phyloP scores from a whole-genome alignment of 1,140 invertebrate species.

The Eupeodes corollae region DNA sequence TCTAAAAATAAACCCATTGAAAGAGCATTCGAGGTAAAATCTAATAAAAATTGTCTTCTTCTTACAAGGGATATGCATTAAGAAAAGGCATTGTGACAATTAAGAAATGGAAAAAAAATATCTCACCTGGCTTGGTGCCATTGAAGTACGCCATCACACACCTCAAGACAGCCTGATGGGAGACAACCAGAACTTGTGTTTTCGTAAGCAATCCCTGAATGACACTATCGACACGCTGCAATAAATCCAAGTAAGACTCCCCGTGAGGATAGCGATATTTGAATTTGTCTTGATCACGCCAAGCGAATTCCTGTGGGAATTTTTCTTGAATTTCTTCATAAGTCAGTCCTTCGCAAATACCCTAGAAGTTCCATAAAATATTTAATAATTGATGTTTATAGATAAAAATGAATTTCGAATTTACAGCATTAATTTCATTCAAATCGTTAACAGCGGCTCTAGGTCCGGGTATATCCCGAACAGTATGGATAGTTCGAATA shows the following conservation, averaged over 20 bases:
- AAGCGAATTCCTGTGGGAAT: constrained; percentile 83
- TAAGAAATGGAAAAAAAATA: constrained; percentile 1
- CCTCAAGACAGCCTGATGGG: constrained; percentile 83
- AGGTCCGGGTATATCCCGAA: constrained; percentile 63
- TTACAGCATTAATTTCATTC: constrained; percentile 84
- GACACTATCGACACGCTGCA: constrained; percentile 71
- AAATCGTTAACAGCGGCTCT: constrained; percentile 67
- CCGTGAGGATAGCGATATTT: constrained; percentile 87
- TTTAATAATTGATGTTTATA: constrained; percentile 1
- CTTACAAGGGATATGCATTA: background rate
- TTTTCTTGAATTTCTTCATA: constrained; percentile 87
- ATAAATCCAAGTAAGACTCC: constrained; percentile 80
- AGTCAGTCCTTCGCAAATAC: constrained; percentile 84
- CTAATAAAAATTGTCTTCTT: background rate
- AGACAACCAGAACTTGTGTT: constrained; percentile 76
- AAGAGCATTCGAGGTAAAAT: background rate
- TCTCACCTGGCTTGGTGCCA: constrained; percentile 61
- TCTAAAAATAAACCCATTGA: no score
- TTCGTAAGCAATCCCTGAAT: constrained; percentile 69
- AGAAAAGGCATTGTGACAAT: background rate
- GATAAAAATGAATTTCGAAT: constrained; percentile 12
- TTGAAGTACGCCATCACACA: constrained; percentile 85
- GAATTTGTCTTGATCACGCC: constrained; percentile 83
- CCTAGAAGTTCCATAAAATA: constrained; percentile 43
- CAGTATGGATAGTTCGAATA: constrained; percentile 77